A percentile compares a stretch with the other conserved stretches of the same genome.
phyloP scores from a whole-genome alignment of 2,888 invertebrate species.

The Ectemnius cavifrons region DNA sequence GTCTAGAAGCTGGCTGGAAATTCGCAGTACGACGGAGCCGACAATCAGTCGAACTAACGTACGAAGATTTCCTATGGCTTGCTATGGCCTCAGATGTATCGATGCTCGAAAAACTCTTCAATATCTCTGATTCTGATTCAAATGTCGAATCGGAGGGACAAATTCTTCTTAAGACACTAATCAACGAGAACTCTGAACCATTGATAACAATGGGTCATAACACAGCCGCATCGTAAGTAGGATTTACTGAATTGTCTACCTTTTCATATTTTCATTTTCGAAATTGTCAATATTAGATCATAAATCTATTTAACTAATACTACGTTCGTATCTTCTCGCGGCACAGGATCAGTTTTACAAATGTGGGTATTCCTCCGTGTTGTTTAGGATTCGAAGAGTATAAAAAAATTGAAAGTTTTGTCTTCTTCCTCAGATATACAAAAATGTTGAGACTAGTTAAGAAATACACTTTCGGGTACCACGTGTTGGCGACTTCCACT shows the following conservation, averaged over 20 bases:
- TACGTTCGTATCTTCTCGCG: conserved; percentile 25
- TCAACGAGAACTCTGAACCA: conserved; percentile 62
- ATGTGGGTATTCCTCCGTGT: conserved; percentile 30
- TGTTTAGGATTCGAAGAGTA: not conserved
- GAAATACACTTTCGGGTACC: conserved; percentile 89
- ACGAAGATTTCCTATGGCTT: conserved; percentile 85
- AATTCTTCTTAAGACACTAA: conserved; percentile 68
- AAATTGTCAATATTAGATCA: too few relatives aligned
- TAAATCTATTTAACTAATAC: not conserved
- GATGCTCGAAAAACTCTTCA: conserved; percentile 81
- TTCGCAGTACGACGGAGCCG: conserved; percentile 84
- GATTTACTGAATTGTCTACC: not conserved
- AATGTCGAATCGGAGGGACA: conserved; percentile 63
- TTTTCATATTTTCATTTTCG: too few relatives aligned
- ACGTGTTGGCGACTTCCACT: conserved; percentile 79
- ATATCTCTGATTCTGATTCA: conserved; percentile 68
- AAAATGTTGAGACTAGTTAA: conserved; percentile 92
- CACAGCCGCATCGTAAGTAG: conserved; percentile 85
- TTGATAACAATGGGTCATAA: conserved; percentile 88
- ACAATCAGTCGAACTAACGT: conserved; percentile 81
- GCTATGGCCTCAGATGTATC: conserved; percentile 88
- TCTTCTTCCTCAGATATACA: conserved; percentile 81
- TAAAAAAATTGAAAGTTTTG: not conserved
- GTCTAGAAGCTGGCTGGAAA: conserved; percentile 87
- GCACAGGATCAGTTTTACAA: conserved; percentile 32